Percentiles rank a stretch among this genome's conserved stretches.
These are phyloP conservation scores for Gobio occitaniae DNA, from an alignment of 2,797 vertebrate genomes.

Conservation along the genomic window DNA sequence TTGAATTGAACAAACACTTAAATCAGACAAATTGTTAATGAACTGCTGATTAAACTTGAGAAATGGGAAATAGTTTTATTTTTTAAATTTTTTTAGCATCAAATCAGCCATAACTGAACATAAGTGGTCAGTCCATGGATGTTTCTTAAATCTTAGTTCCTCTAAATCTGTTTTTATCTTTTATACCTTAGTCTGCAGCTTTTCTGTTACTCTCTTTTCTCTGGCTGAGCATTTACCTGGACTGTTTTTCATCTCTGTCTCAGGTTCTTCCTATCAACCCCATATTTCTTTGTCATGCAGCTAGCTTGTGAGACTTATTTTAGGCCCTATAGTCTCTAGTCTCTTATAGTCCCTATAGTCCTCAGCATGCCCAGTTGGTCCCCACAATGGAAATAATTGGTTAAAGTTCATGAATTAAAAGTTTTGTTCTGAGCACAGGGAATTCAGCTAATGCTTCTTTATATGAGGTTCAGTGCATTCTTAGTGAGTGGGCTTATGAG, in stretches of 20 bases:
- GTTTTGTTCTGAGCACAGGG: neutral
- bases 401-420: constrained; percentile 12
- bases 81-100: neutral
- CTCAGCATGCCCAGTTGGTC: neutral
- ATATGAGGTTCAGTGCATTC: constrained; percentile 1
- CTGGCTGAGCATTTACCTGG: neutral
- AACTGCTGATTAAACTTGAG: neutral
- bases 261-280: constrained; percentile 4
- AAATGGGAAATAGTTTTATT: constrained; percentile 3
- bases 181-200: neutral
- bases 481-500: neutral
- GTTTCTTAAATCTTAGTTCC: neutral
- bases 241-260: constrained; percentile 15
- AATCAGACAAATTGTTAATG: neutral
- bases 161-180: neutral
- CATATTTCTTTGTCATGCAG: constrained; percentile 18
- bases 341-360: constrained; percentile 1
- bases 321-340: constrained; percentile 8
- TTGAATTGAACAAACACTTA: neutral
- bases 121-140: neutral
- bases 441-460: constrained; percentile 1
- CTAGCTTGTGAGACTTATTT: constrained; percentile 12
- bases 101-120: neutral
- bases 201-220: neutral
- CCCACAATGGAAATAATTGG: neutral